Evolutionary conservation across 2,888 invertebrate species (phyloP).

Genomic region (Perizoma flavofasciatum): DNA sequence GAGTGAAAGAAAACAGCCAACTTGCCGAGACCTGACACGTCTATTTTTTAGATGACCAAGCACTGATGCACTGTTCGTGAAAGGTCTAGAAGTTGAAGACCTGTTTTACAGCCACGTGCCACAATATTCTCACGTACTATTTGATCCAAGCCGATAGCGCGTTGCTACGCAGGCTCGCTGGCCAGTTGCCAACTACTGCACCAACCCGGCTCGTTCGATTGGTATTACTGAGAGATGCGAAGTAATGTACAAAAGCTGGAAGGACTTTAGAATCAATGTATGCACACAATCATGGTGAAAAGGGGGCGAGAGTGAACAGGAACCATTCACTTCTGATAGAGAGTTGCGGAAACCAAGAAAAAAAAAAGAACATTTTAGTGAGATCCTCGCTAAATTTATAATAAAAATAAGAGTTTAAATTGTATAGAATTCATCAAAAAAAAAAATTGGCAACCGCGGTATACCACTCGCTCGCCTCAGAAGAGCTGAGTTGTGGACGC

Average conservation of each 20-base stretch:
- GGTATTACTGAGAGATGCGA: conserved; percentile 30
- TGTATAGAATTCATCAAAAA: no score
- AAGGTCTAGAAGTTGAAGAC: conserved; percentile 3
- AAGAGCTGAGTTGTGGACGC: no score
- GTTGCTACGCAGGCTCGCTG: conserved; percentile 38
- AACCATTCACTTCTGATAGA: no score
- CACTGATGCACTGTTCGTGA: conserved; percentile 11
- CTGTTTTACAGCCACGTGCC: conserved; percentile 18
- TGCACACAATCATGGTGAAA: no score
- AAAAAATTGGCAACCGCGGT: no score
- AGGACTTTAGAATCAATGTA: no score
- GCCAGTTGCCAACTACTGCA: conserved; percentile 39
- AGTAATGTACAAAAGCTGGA: conserved; percentile 21
- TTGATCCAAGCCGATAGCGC: conserved; percentile 18
- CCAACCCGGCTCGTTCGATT: conserved; percentile 28
- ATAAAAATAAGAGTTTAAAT: no score
- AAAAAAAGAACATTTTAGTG: no score
- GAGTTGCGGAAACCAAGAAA: no score
- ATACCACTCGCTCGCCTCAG: no score
- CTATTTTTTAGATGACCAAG: conserved; percentile 1
- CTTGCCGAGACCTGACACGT: conserved; percentile 2
- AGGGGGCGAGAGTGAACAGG: no score
- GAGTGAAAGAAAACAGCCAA: not conserved
- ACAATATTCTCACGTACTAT: conserved; percentile 18
- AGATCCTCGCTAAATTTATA: no score